Percentiles rank a stretch among this genome's conserved stretches.
Evolutionary conservation across 2,888 invertebrate genomes (phyloP).

Genomic region (Pocota personata): DNA sequence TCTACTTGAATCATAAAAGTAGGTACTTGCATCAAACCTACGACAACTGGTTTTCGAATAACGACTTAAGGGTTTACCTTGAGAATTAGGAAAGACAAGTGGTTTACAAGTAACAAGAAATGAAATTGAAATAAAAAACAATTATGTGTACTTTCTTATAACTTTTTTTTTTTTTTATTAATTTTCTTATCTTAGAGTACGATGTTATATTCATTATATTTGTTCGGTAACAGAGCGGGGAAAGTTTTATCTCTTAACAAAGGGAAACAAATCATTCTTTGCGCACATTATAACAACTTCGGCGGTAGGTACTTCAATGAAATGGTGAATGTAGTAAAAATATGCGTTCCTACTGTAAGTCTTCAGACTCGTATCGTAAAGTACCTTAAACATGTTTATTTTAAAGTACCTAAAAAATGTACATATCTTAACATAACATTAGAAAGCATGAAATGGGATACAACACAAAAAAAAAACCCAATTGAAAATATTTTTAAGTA

Average conservation of each 20-base stretch:
- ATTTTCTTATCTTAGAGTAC: not conserved
- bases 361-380: not conserved
- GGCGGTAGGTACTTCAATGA: not conserved
- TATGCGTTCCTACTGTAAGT: not conserved
- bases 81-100: slow-evolving; percentile 4
- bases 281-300: not conserved
- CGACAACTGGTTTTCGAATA: slow-evolving; percentile 4
- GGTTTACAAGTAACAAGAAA: not conserved
- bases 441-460: not conserved
- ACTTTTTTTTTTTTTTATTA: not conserved
- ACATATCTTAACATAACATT: not conserved
- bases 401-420: not conserved
- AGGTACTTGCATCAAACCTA: not conserved
- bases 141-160: not conserved
- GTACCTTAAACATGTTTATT: not conserved
- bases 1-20: no score
- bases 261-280: not conserved
- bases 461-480: not conserved
- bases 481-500: not conserved
- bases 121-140: not conserved
- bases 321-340: not conserved
- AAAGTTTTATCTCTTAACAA: not conserved
- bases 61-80: slow-evolving; percentile 10
- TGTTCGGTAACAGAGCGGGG: not conserved
- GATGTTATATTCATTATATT: not conserved